Evolutionary conservation across 2,113 vertebrate genomes (phyloP).

Genomic region (Heloderma charlesbogerti): DNA sequence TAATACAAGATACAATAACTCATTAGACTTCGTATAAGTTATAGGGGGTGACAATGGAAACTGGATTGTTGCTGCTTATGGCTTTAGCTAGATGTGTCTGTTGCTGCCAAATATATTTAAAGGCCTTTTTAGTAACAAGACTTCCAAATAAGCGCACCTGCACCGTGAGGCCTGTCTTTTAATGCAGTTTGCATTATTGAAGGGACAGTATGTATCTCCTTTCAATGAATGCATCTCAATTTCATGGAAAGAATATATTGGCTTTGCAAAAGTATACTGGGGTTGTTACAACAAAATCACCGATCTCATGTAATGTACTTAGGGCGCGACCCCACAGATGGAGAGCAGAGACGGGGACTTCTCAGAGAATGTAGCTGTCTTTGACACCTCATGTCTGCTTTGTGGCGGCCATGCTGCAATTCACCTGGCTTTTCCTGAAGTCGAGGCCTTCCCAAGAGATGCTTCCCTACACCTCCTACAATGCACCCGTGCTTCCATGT

Average conservation of each 20-base stretch:
- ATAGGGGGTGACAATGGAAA: no score
- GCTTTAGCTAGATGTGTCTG: conserved; percentile 28
- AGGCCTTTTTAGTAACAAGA: conserved; percentile 32
- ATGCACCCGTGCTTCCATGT: neutral
- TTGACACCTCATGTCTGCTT: neutral
- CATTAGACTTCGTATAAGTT: conserved; percentile 19
- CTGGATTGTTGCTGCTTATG: neutral
- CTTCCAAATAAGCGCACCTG: conserved; percentile 25
- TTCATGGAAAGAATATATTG: conserved; percentile 71
- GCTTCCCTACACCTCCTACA: no score
- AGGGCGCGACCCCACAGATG: neutral
- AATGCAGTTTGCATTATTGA: conserved; percentile 79
- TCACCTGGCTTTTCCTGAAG: neutral
- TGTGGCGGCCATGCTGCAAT: neutral
- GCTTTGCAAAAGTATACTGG: conserved; percentile 46
- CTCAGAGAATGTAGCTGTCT: neutral
- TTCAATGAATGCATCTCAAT: conserved; percentile 71
- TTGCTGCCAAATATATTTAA: conserved; percentile 44
- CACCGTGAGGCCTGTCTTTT: neutral
- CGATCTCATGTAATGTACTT: conserved; percentile 36
- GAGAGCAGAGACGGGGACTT: neutral
- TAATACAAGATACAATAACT: neutral
- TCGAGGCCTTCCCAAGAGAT: no score
- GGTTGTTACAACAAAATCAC: conserved; percentile 53
- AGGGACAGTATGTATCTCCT: conserved; percentile 74